Base-by-base conservation (phyloP, 2,888 invertebrate species). In the Drosophila algonquin region DNA sequence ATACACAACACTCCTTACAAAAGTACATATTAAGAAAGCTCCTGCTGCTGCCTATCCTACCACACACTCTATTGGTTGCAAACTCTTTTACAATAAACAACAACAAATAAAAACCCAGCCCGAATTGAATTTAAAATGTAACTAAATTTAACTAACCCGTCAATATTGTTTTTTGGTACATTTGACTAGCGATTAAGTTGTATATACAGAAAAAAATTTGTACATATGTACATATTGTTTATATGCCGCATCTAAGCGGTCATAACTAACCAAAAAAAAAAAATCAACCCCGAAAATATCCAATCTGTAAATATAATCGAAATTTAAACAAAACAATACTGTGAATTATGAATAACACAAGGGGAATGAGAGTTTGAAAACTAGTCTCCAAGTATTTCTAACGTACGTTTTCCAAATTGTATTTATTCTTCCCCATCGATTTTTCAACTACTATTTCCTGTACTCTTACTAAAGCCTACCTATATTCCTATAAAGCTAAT, bases 61-160 rank as follows among this genome's bases (percentile, higher is more conserved):
- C 63, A 68, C 73, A 77, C 79, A 77, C 82, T 78, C 87, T 86
- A 79, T 88, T 88, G 86, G 84, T 88, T 84, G 68, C 87, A 79
- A 72, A 79, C 64, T 77, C 70, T 81, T 40, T 40, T 40, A 40
- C 74, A 61, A 75, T 60, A 64, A 74, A 70, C 45, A 65, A 80
- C 14, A 54, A 63, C 45, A 64, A 68, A 62, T 40, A 40, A 40
- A 40, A 40, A 40, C 40, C 40, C 40, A 75, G 56, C 73, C 57
- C 55, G 62, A 67, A 74, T 73, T 73, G 53, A 67, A 40, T 50
- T 64, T 56, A 67, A 80, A 77, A 71, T 89, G 88, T 88, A 90
- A 89, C 90, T 90, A 89, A 89, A 90, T 90, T 90, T 80, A 73
- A 90, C 85, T 89, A 90, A 90, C 86, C 68, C 68, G 73, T 76